Percentiles rank a stretch among this genome's conserved stretches.
phyloP scores from a whole-genome alignment of 2,113 vertebrate genomes.

The Phaethornis superciliosus region DNA sequence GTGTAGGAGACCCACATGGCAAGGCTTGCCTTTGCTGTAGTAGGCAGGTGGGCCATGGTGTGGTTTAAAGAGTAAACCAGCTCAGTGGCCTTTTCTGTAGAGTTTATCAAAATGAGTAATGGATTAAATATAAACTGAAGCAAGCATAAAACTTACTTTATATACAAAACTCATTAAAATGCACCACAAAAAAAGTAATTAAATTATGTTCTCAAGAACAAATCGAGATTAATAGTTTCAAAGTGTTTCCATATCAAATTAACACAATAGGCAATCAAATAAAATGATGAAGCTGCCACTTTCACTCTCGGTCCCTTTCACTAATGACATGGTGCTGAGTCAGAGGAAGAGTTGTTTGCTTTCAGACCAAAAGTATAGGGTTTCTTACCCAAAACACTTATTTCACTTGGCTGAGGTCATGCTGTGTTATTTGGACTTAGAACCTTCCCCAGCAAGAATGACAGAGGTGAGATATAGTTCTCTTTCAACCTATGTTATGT shows the following conservation, averaged over 20 bases:
- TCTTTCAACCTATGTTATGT: background rate
- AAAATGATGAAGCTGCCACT: slow-evolving; percentile 15
- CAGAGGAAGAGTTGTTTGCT: background rate
- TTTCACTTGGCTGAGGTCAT: background rate
- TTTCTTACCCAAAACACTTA: background rate
- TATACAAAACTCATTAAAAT: slow-evolving; percentile 42
- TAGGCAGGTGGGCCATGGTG: background rate
- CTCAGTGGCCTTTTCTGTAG: background rate
- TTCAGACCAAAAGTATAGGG: background rate
- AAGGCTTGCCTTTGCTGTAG: background rate
- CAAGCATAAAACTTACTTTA: background rate
- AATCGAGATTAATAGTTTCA: slow-evolving; percentile 28
- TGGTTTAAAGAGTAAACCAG: background rate
- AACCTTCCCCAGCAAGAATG: background rate
- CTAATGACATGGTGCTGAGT: background rate
- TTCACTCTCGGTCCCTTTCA: background rate
- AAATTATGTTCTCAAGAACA: slow-evolving; percentile 38
- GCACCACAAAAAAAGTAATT: slow-evolving; percentile 17
- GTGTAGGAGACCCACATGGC: background rate
- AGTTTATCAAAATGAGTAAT: background rate
- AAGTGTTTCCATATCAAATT: background rate
- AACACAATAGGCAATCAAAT: slow-evolving; percentile 50
- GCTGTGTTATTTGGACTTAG: background rate
- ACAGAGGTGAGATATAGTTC: background rate
- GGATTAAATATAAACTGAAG: background rate